phyloP scores from a whole-genome alignment of 2,888 invertebrate species.

The Erebia ligea region DNA sequence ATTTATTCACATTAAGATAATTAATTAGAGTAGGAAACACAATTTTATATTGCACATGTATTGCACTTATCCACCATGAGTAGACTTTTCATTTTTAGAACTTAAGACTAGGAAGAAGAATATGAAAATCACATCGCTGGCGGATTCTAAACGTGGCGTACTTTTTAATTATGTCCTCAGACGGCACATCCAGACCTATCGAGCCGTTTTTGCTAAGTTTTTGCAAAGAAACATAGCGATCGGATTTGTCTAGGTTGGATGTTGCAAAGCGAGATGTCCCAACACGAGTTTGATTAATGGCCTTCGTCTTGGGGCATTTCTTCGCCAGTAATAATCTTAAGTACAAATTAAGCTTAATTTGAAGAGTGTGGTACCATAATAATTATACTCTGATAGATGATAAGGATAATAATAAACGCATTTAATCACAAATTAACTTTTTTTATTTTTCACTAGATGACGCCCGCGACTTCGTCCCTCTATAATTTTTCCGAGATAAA shows the following conservation, averaged over 20 bases:
- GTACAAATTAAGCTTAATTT: neutral
- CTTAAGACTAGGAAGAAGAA: neutral
- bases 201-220: neutral
- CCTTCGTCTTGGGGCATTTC: neutral
- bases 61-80: neutral
- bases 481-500: too few species aligned
- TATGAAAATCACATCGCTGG: neutral
- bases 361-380: neutral
- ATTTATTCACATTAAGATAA: neutral
- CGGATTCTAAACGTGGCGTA: neutral
- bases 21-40: neutral
- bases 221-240: neutral
- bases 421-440: slow-evolving; percentile 15
- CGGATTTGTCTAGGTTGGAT: neutral
- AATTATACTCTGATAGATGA: neutral
- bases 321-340: neutral
- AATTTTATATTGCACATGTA: neutral
- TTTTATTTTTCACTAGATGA: neutral
- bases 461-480: too few species aligned
- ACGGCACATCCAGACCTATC: neutral
- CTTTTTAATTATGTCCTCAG: neutral
- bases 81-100: neutral
- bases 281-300: neutral
- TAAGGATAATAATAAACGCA: slow-evolving; percentile 20
- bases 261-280: neutral